Conservation (phyloP, 2,797 vertebrate species). For the Pyrocephalus nanus region DNA sequence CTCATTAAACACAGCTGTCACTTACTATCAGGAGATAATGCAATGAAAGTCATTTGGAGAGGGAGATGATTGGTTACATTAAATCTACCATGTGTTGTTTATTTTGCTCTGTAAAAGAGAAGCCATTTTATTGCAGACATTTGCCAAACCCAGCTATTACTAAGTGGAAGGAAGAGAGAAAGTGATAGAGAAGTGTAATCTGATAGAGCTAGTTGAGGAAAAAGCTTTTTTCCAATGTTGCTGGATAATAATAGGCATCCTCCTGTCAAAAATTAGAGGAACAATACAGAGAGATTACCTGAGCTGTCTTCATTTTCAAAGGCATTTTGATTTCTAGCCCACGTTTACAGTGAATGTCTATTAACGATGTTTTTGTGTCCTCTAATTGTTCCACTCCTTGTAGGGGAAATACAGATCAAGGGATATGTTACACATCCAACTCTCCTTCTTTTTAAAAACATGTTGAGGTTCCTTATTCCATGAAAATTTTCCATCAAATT, state of each 20-base stretch:
- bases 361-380: not conserved
- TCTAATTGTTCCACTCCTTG: not conserved
- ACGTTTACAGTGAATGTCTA: not conserved
- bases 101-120: constrained; percentile 11
- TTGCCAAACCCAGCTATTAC: not conserved
- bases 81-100: constrained; percentile 48
- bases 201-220: not conserved
- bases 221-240: not conserved
- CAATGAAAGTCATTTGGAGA: constrained; percentile 18
- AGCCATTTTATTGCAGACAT: constrained; percentile 1
- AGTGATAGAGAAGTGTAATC: not conserved
- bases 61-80: constrained; percentile 3
- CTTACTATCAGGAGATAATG: constrained; percentile 10
- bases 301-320: not conserved
- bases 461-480: not conserved
- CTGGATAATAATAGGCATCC: not conserved
- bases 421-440: not conserved
- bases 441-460: not conserved
- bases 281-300: not conserved
- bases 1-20: constrained; percentile 34
- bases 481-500: not conserved
- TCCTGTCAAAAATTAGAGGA: not conserved
- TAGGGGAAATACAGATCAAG: not conserved
- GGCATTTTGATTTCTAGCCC: not conserved
- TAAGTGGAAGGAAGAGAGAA: not conserved